Evolutionary conservation across 2,797 vertebrate genomes (phyloP).

Genomic region (Holocentrus rufus): DNA sequence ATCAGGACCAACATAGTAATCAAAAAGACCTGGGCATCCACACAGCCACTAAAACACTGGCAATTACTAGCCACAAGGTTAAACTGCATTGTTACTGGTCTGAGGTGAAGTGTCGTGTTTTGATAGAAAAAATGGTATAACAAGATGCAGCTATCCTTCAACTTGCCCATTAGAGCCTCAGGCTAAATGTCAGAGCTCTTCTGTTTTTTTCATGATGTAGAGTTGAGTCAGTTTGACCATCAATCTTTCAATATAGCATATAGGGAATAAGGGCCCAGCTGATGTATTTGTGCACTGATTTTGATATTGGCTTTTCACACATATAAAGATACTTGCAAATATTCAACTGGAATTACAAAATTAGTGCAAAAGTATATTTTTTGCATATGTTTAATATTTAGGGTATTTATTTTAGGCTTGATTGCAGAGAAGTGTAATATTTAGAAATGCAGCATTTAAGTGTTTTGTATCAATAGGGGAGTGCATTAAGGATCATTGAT

Average conservation of each 20-base stretch:
- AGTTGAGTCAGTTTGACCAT: constrained; percentile 63
- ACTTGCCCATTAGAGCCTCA: constrained; percentile 59
- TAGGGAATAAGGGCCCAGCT: constrained; percentile 69
- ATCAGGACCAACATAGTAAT: constrained; percentile 61
- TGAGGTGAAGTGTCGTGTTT: constrained; percentile 70
- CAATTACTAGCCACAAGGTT: constrained; percentile 74
- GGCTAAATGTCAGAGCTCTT: constrained; percentile 71
- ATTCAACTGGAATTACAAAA: constrained; percentile 10
- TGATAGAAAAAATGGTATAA: constrained; percentile 51
- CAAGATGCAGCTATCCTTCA: constrained; percentile 67
- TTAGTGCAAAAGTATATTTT: background rate
- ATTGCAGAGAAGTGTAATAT: constrained; percentile 32
- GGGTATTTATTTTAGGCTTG: constrained; percentile 29
- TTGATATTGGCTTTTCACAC: constrained; percentile 69
- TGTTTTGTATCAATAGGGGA: constrained; percentile 37
- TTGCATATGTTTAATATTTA: too few relatives aligned
- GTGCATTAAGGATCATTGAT: constrained; percentile 40
- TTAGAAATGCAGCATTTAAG: constrained; percentile 12
- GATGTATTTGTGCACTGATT: constrained; percentile 61
- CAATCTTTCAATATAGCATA: constrained; percentile 62
- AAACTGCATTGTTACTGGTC: constrained; percentile 61
- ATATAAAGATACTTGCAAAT: constrained; percentile 50
- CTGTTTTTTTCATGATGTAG: constrained; percentile 33
- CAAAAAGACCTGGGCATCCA: constrained; percentile 49
- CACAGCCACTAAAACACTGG: constrained; percentile 58